These are phyloP conservation scores for Mayetiola destructor DNA, from an alignment of 2,888 invertebrate genomes.

Conservation along the genomic window DNA sequence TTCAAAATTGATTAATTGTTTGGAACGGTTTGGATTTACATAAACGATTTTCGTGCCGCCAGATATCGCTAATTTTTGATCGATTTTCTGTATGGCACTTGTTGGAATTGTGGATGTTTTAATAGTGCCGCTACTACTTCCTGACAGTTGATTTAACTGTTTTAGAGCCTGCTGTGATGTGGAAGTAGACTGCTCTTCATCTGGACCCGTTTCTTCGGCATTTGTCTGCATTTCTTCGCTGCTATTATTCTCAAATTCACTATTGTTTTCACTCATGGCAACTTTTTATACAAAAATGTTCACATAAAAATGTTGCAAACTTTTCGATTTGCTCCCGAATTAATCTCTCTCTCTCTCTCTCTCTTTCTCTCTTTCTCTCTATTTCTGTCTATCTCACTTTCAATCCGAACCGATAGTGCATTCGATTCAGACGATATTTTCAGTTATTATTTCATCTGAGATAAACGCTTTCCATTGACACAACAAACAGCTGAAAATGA, in stretches of 20 bases:
- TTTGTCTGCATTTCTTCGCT: background rate
- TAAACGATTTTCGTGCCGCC: constrained; percentile 9
- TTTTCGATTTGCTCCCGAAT: too few species aligned
- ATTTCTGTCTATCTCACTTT: too few species aligned
- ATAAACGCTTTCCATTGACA: too few species aligned
- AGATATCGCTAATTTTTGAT: constrained; percentile 15
- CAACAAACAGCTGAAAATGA: too few species aligned
- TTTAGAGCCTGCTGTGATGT: background rate
- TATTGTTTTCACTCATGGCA: background rate
- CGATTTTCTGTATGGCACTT: constrained; percentile 15
- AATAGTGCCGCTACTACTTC: background rate
- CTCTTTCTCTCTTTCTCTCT: too few species aligned
- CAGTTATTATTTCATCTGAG: too few species aligned
- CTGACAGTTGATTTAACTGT: background rate
- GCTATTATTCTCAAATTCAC: background rate
- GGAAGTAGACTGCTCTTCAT: background rate
- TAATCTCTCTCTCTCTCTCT: too few species aligned
- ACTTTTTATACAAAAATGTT: background rate
- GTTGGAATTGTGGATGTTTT: background rate
- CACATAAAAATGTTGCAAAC: too few species aligned
- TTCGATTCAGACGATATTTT: too few species aligned
- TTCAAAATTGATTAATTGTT: too few species aligned
- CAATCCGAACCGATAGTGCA: too few species aligned
- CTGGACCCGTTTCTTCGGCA: background rate
- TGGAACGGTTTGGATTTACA: too few species aligned